These are phyloP conservation scores for Oedothorax gibbosus DNA, from an alignment of 1,140 invertebrate genomes.

Conservation along the genomic window DNA sequence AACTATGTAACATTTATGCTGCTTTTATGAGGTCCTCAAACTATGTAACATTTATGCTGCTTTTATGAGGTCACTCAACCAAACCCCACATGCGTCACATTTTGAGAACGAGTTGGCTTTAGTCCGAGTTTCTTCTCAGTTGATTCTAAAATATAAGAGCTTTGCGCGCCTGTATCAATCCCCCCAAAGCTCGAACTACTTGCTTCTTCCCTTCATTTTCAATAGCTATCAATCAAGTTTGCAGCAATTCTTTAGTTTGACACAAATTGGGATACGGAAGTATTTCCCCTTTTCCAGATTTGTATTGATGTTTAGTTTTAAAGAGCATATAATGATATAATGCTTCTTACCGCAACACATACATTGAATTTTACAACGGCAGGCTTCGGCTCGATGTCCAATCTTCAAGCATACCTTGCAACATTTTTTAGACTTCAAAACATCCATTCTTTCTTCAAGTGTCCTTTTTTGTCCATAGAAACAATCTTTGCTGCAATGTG, in stretches of 20 bases:
- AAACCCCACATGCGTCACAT: conserved; percentile 13
- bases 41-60: background rate
- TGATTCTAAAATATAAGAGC: conserved; percentile 23
- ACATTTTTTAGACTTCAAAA: background rate
- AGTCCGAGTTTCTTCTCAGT: background rate
- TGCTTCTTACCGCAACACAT: too few relatives aligned
- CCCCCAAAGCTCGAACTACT: background rate
- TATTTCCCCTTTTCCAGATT: too few relatives aligned
- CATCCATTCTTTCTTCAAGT: background rate
- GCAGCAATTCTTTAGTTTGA: background rate
- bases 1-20: background rate
- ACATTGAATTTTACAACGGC: too few relatives aligned
- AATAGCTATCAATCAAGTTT: conserved; percentile 1
- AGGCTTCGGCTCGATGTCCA: background rate
- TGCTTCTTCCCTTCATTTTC: background rate
- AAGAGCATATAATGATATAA: too few relatives aligned
- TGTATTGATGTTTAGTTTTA: too few relatives aligned
- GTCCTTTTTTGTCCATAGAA: conserved; percentile 14
- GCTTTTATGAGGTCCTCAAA: too few relatives aligned
- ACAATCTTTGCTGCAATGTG: conserved; percentile 14
- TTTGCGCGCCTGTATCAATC: conserved; percentile 17
- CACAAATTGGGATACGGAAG: too few relatives aligned
- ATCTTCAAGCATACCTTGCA: conserved; percentile 24
- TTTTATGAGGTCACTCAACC: background rate
- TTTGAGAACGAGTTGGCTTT: background rate